These are phyloP conservation scores for Macaca mulatta DNA, from an alignment of 2,113 vertebrate species.

Conservation along the genomic window DNA sequence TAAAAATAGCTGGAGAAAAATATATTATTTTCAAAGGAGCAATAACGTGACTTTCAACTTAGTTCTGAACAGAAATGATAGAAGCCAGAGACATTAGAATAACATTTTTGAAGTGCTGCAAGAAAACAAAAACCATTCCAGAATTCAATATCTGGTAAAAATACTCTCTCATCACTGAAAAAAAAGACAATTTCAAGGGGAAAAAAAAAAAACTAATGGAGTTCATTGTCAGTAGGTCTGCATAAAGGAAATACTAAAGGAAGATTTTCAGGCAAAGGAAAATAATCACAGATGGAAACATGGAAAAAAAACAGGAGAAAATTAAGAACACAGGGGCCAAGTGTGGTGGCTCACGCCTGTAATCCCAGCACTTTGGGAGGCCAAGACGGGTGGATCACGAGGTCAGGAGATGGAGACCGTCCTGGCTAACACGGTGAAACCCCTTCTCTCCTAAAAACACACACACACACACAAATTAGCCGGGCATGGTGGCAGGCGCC, in stretches of 20 bases:
- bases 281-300: background rate
- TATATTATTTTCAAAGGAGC: constrained; percentile 14
- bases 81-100: background rate
- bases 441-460: too few species aligned
- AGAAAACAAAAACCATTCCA: constrained; percentile 14
- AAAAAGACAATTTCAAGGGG: background rate
- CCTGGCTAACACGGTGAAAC: too few species aligned
- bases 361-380: too few species aligned
- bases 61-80: constrained; percentile 29
- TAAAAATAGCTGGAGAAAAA: background rate
- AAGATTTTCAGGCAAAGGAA: background rate
- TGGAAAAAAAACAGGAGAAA: background rate
- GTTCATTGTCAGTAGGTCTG: background rate
- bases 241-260: background rate
- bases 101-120: background rate
- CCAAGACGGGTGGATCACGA: too few species aligned
- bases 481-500: too few species aligned
- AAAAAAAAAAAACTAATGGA: background rate
- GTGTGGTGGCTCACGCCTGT: too few species aligned
- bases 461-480: too few species aligned
- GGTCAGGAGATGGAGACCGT: too few species aligned
- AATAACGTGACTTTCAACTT: background rate
- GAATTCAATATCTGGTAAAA: background rate
- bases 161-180: constrained; percentile 4
- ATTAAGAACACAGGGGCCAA: background rate